Evolutionary conservation across 37 sponge, comb jelly and placozoan genomes (phyloP).

Genomic region (Cladorhizidae sp.): DNA sequence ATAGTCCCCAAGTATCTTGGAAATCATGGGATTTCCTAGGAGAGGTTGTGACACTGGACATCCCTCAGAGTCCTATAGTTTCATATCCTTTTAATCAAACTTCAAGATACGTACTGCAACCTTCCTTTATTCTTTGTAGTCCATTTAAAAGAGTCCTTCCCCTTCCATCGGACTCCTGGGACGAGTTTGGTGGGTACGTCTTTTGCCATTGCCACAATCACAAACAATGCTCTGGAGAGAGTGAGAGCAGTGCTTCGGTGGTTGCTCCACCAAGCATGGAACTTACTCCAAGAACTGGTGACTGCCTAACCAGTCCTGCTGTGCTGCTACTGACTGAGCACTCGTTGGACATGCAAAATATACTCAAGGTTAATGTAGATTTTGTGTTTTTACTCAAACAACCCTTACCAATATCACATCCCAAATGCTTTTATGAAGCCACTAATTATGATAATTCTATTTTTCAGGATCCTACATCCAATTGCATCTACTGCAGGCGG

Average conservation of each 20-base stretch:
- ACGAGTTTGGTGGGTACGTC: conserved; percentile 34
- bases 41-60: too few species aligned
- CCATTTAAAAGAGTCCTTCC: conserved; percentile 49
- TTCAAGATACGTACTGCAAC: too few species aligned
- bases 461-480: neutral
- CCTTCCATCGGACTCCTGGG: conserved; percentile 67
- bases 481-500: conserved; percentile 5
- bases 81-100: too few species aligned
- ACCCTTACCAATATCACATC: too few species aligned
- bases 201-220: conserved; percentile 62
- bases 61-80: too few species aligned
- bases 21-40: too few species aligned
- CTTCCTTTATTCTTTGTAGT: too few species aligned
- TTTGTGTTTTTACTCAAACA: too few species aligned
- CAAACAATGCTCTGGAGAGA: neutral
- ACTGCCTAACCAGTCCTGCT: conserved; percentile 24
- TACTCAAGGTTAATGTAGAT: neutral
- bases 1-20: too few species aligned
- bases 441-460: neutral
- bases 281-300: conserved; percentile 17
- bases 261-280: neutral
- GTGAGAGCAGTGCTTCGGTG: neutral
- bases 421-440: too few species aligned
- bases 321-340: conserved; percentile 1
- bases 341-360: neutral